Evolutionary conservation across 2,113 vertebrate species (phyloP).

Genomic region (Rallus limicola): DNA sequence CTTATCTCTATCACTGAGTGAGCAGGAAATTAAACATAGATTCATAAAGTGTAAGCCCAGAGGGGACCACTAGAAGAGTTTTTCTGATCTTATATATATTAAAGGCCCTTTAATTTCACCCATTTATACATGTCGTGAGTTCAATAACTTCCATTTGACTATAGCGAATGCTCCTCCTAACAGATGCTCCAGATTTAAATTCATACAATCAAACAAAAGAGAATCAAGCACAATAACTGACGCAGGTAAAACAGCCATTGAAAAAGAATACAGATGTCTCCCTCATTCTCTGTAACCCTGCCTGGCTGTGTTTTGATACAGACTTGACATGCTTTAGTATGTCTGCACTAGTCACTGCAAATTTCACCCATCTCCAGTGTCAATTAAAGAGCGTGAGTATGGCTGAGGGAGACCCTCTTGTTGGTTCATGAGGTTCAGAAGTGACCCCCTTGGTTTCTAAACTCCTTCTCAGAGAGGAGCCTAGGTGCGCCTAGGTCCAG

Average conservation of each 20-base stretch:
- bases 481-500: too few relatives aligned
- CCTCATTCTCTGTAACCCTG: background rate
- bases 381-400: too few relatives aligned
- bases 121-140: constrained; percentile 46
- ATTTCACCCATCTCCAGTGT: background rate
- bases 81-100: constrained; percentile 35
- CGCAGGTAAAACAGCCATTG: background rate
- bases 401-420: too few relatives aligned
- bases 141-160: constrained; percentile 50
- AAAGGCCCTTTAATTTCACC: constrained; percentile 58
- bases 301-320: background rate
- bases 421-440: too few relatives aligned
- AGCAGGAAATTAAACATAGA: constrained; percentile 70
- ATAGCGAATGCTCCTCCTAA: constrained; percentile 23
- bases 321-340: background rate
- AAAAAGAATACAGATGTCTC: background rate
- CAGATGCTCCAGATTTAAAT: constrained; percentile 24
- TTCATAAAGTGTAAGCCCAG: constrained; percentile 69
- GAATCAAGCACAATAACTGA: background rate
- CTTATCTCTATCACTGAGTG: constrained; percentile 52
- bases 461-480: too few relatives aligned
- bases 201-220: background rate
- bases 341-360: background rate
- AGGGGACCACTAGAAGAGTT: constrained; percentile 47
- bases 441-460: too few relatives aligned